Conservation (phyloP, 1,140 invertebrate species). For the Bemisia tabaci region DNA sequence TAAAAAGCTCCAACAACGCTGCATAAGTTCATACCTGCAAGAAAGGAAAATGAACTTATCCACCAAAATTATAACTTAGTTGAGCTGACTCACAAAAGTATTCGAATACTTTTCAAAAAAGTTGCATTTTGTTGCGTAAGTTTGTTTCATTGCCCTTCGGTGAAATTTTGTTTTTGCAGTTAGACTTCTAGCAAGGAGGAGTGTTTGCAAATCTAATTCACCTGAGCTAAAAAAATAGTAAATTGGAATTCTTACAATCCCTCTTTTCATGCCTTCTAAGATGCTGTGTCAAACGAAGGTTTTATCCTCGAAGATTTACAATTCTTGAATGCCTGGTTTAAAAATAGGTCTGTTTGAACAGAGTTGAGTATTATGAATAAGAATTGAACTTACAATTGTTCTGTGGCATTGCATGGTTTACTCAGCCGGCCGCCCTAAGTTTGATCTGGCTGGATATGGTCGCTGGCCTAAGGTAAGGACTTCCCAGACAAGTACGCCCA, state of each 20-base stretch:
- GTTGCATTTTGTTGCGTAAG: neutral
- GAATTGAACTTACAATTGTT: constrained; percentile 49
- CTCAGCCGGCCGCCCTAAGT: constrained; percentile 75
- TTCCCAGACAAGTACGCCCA: constrained; percentile 94
- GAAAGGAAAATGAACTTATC: constrained; percentile 7
- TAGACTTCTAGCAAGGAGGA: neutral
- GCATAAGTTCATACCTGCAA: constrained; percentile 59
- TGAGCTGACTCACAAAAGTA: neutral
- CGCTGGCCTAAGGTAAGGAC: constrained; percentile 89
- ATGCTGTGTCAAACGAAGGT: neutral
- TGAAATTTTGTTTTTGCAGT: neutral
- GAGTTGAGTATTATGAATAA: neutral
- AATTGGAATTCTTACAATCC: too few relatives aligned
- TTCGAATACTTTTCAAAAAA: neutral
- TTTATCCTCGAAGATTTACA: neutral
- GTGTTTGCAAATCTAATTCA: too few relatives aligned
- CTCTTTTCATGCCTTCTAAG: too few relatives aligned
- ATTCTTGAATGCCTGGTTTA: neutral
- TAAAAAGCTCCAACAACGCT: constrained; percentile 62
- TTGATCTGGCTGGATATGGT: constrained; percentile 84
- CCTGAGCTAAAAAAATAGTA: too few relatives aligned
- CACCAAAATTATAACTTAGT: neutral
- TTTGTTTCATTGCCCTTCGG: neutral
- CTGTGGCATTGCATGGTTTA: constrained; percentile 67
- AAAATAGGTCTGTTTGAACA: neutral